Conservation (phyloP, 2,113 vertebrate species). For the Anguilla rostrata region DNA sequence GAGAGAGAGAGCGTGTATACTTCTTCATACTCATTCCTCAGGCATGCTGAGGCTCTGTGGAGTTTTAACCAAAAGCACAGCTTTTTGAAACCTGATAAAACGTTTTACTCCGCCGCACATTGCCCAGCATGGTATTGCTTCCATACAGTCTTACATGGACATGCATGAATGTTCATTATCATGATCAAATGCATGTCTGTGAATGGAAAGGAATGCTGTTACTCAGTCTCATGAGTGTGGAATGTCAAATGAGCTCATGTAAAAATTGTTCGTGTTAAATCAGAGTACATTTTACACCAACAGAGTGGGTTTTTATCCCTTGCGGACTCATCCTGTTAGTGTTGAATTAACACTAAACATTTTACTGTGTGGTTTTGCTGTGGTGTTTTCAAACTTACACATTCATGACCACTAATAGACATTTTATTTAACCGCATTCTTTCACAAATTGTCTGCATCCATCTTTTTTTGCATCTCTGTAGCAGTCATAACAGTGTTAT, state of each 20-base stretch:
- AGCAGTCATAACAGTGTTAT: neutral
- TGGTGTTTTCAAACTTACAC: too few relatives aligned
- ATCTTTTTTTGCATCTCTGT: too few relatives aligned
- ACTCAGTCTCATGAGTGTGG: neutral
- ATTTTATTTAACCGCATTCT: too few relatives aligned
- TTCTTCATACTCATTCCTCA: neutral
- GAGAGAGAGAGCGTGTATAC: too few relatives aligned
- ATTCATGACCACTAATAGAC: too few relatives aligned
- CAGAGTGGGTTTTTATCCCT: too few relatives aligned
- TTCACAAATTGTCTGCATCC: too few relatives aligned
- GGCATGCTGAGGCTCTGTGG: neutral
- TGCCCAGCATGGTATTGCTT: neutral
- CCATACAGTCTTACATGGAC: neutral
- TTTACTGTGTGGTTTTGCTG: too few relatives aligned
- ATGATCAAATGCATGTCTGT: neutral
- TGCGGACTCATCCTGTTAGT: too few relatives aligned
- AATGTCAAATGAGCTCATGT: neutral
- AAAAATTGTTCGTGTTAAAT: too few relatives aligned
- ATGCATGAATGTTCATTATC: neutral
- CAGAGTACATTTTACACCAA: too few relatives aligned
- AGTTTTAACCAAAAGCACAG: conserved; percentile 1
- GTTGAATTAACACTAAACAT: too few relatives aligned
- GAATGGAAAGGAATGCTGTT: neutral
- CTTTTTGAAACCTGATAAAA: neutral
- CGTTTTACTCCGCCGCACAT: neutral